Evolutionary conservation across 2,888 invertebrate genomes (phyloP).

Genomic region (Hypsopygia costalis): DNA sequence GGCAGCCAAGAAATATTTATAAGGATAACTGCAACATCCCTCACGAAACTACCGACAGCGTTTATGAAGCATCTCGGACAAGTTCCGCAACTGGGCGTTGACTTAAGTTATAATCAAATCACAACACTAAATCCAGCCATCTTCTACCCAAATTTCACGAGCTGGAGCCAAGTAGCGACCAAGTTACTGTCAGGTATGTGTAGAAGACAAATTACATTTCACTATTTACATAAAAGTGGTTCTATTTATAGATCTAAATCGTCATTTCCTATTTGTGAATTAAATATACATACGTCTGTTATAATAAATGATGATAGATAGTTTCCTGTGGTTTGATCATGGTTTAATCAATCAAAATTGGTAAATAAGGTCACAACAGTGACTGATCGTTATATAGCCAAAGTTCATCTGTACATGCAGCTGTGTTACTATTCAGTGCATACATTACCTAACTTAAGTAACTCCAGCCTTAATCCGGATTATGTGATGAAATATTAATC

Average conservation of each 20-base stretch:
- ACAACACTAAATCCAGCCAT: constrained; percentile 89
- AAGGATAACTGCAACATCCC: constrained; percentile 87
- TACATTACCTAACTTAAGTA: background rate
- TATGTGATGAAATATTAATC: background rate
- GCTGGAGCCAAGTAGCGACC: constrained; percentile 93
- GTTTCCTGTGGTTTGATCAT: constrained; percentile 19
- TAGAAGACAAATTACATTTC: too few relatives aligned
- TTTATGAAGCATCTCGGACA: constrained; percentile 88
- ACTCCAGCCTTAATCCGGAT: background rate
- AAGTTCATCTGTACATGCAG: constrained; percentile 18
- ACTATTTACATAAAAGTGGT: too few relatives aligned
- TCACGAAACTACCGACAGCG: constrained; percentile 89
- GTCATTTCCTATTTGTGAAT: background rate
- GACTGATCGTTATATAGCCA: constrained; percentile 15
- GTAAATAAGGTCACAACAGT: constrained; percentile 20
- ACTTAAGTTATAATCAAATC: constrained; percentile 90
- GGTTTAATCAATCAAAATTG: constrained; percentile 25
- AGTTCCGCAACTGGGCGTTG: constrained; percentile 89
- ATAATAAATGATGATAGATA: constrained; percentile 20
- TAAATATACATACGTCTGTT: constrained; percentile 4
- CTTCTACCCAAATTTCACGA: constrained; percentile 92
- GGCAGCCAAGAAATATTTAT: constrained; percentile 88
- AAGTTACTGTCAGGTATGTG: constrained; percentile 88
- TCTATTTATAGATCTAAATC: too few relatives aligned
- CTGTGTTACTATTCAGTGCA: constrained; percentile 10